These are phyloP conservation scores for Acrocephalus arundinaceus DNA, from an alignment of 2,113 vertebrate genomes.

Conservation along the genomic window DNA sequence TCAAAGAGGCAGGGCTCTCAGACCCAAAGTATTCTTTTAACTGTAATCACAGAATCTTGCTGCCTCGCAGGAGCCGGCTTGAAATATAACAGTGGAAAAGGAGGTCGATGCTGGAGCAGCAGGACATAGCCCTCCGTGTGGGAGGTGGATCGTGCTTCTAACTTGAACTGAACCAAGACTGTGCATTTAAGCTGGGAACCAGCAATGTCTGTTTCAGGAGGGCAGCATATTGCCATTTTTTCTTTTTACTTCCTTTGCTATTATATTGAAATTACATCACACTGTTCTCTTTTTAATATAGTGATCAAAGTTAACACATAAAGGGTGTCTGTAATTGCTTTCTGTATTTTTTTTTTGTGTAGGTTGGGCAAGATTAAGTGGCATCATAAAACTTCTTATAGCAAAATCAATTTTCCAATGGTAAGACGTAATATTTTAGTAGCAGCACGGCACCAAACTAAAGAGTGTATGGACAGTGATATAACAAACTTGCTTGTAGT, in stretches of 20 bases:
- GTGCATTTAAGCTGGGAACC: constrained; percentile 33
- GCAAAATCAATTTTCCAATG: constrained; percentile 69
- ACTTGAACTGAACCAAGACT: constrained; percentile 52
- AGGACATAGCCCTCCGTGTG: background rate
- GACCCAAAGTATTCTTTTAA: constrained; percentile 31
- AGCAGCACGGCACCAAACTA: constrained; percentile 24
- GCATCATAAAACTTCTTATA: constrained; percentile 64
- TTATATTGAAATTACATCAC: constrained; percentile 58
- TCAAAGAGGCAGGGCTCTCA: constrained; percentile 3
- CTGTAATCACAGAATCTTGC: constrained; percentile 25
- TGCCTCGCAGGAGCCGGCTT: background rate
- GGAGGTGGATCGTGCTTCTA: constrained; percentile 27
- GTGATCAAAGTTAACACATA: constrained; percentile 65
- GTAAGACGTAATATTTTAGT: constrained; percentile 67
- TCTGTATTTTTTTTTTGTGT: constrained; percentile 52
- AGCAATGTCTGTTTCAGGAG: constrained; percentile 30
- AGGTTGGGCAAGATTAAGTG: constrained; percentile 68
- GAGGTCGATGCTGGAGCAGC: constrained; percentile 30
- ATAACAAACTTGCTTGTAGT: constrained; percentile 5
- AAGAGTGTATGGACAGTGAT: constrained; percentile 2
- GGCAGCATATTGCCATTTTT: constrained; percentile 22
- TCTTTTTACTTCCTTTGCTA: constrained; percentile 48
- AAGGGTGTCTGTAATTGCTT: constrained; percentile 59
- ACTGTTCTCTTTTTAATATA: constrained; percentile 67
- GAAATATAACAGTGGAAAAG: constrained; percentile 39